These are phyloP conservation scores for Pantherophis vulpinus DNA, from an alignment of 2,797 vertebrate genomes.

Conservation along the genomic window DNA sequence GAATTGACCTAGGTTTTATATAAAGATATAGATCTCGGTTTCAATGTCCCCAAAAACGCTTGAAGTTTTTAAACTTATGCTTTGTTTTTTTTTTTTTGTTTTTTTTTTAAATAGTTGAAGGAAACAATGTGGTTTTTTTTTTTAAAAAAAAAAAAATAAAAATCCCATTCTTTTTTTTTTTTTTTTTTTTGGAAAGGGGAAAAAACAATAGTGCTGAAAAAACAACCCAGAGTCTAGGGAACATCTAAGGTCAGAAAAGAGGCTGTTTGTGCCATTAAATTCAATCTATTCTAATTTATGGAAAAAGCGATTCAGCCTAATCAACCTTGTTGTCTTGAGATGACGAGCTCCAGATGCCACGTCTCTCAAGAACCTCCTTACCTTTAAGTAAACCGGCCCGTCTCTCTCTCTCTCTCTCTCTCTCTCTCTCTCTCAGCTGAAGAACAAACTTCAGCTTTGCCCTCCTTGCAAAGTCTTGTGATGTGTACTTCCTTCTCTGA, in stretches of 20 bases:
- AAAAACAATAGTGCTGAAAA: conserved; percentile 1
- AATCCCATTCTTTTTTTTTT: background rate
- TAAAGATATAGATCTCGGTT: background rate
- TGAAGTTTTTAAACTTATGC: conserved; percentile 6
- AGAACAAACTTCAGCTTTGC: background rate
- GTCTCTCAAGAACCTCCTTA: background rate
- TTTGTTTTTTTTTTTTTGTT: too few relatives aligned
- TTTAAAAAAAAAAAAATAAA: conserved; percentile 34
- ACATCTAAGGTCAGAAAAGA: background rate
- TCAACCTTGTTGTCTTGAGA: background rate
- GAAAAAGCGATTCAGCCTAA: background rate
- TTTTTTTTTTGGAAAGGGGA: background rate
- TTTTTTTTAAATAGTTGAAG: background rate
- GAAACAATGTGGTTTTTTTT: background rate
- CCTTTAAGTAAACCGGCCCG: background rate
- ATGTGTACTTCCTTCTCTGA: too few relatives aligned
- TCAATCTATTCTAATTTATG: conserved; percentile 9
- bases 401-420: background rate
- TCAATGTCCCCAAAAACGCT: background rate
- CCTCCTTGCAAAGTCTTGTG: background rate
- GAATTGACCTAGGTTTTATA: background rate
- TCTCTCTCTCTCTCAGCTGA: too few relatives aligned
- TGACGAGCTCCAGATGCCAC: background rate
- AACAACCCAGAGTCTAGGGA: background rate
- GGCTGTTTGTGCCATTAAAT: conserved; percentile 29